A percentile compares a stretch with the other conserved stretches of the same genome.
These are phyloP conservation scores for Parauchenoglanis ngamensis DNA, from an alignment of 2,797 vertebrate species.

Conservation along the genomic window DNA sequence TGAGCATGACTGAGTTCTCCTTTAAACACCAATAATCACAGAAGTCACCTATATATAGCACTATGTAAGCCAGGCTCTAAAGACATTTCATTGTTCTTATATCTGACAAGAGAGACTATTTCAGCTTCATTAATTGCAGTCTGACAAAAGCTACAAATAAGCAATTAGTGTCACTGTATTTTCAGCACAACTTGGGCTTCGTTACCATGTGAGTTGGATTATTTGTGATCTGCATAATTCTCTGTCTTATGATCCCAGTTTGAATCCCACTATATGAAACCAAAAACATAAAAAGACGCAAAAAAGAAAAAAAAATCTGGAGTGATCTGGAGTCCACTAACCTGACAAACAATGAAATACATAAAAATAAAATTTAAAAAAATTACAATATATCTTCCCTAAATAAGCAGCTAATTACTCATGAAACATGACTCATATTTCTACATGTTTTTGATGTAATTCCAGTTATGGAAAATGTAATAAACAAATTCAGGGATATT, in stretches of 20 bases:
- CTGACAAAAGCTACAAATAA: constrained; percentile 11
- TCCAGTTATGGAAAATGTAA: not conserved
- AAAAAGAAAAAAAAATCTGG: not conserved
- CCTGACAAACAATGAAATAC: not conserved
- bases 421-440: not conserved
- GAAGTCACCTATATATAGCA: not conserved
- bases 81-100: not conserved
- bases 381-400: not conserved
- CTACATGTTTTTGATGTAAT: not conserved
- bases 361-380: not conserved
- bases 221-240: no score
- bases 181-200: not conserved
- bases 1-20: not conserved
- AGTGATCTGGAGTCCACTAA: not conserved
- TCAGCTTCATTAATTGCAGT: not conserved
- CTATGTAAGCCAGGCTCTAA: not conserved
- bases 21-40: not conserved
- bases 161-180: not conserved
- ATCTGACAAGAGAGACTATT: not conserved
- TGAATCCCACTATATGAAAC: not conserved
- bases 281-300: not conserved
- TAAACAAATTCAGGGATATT: not conserved
- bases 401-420: not conserved
- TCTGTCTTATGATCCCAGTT: not conserved
- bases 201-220: not conserved